Conservation (phyloP, 2,797 vertebrate genomes). For the Sebastes iracundus region DNA sequence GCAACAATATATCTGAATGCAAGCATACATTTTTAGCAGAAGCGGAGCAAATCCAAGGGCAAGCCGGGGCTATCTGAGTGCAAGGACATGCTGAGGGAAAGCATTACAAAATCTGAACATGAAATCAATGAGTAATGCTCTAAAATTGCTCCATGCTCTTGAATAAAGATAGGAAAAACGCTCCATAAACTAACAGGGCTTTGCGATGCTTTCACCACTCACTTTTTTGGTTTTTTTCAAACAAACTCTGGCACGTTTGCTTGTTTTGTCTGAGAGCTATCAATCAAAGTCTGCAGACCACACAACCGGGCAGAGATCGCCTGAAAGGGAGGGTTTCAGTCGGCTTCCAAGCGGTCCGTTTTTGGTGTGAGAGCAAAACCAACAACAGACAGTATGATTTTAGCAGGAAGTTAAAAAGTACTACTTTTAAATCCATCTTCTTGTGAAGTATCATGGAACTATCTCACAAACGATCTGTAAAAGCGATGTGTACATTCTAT, state of each 20-base stretch:
- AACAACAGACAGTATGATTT: not conserved
- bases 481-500: not conserved
- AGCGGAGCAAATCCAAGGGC: not conserved
- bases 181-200: not conserved
- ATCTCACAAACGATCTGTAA: not conserved
- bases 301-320: not conserved
- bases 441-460: not conserved
- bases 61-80: not conserved
- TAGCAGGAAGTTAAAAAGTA: not conserved
- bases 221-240: not conserved
- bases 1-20: not conserved
- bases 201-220: not conserved
- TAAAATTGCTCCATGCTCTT: not conserved
- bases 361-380: not conserved
- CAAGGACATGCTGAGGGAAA: not conserved
- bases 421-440: not conserved
- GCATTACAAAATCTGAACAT: not conserved
- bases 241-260: not conserved
- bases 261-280: not conserved
- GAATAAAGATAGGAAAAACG: not conserved
- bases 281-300: not conserved
- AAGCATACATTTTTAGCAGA: not conserved
- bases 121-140: not conserved
- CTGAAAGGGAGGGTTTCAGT: not conserved
- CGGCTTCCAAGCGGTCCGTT: not conserved